Conservation (phyloP, 2,888 invertebrate species). For the Mantis religiosa region DNA sequence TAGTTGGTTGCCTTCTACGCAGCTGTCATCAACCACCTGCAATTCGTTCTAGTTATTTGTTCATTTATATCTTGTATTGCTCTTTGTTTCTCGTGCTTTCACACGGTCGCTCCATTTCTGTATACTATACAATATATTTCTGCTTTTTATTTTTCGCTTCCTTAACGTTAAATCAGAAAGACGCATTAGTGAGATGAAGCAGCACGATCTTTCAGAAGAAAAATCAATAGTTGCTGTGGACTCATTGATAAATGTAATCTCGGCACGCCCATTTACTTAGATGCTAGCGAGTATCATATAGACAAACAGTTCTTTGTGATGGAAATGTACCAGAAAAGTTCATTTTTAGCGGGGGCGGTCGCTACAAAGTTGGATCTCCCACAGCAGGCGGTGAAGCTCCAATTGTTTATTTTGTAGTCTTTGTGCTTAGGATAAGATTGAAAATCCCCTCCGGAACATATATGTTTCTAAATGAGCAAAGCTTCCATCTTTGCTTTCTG, state of each 20-base stretch:
- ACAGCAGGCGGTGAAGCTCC: not conserved
- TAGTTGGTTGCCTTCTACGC: no score
- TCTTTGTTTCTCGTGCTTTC: not conserved
- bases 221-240: not conserved
- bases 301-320: not conserved
- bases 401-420: no score
- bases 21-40: no score
- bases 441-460: no score
- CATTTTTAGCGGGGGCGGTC: not conserved
- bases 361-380: not conserved
- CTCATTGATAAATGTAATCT: not conserved
- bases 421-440: no score
- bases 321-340: not conserved
- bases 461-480: no score
- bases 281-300: not conserved
- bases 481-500: no score
- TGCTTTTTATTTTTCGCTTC: not conserved
- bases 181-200: not conserved
- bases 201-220: not conserved
- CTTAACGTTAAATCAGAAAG: not conserved
- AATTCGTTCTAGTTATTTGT: no score
- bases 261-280: not conserved
- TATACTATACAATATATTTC: not conserved
- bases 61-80: no score
- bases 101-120: not conserved